Conservation (phyloP, 2,797 vertebrate genomes). For the Heterohyrax brucei region DNA sequence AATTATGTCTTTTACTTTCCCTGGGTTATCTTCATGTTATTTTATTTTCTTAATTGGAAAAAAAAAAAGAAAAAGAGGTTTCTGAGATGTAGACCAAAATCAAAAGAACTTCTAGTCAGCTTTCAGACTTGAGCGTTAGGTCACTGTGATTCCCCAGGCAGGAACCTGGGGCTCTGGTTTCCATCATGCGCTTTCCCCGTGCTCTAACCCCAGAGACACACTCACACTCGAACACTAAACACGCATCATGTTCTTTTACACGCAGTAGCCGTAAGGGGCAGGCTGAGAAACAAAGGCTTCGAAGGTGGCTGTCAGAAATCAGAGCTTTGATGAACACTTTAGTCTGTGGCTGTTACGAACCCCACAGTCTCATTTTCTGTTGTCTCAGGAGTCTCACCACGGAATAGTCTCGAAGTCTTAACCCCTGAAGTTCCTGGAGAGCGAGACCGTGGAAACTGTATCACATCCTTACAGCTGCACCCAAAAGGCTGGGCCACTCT, state of each 20-base stretch:
- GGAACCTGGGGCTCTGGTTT: neutral
- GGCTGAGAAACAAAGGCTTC: neutral
- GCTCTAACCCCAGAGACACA: neutral
- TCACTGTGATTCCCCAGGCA: neutral
- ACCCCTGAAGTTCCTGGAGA: slow-evolving; percentile 97
- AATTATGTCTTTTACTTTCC: slow-evolving; percentile 58
- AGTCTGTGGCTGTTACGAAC: slow-evolving; percentile 46
- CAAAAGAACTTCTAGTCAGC: slow-evolving; percentile 22
- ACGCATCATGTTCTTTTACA: neutral
- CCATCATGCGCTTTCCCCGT: neutral
- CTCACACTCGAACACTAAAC: neutral
- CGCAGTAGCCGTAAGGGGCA: neutral
- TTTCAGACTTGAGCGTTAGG: slow-evolving; percentile 37
- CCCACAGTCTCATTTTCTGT: slow-evolving; percentile 55
- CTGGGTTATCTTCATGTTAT: slow-evolving; percentile 11
- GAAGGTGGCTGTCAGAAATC: neutral
- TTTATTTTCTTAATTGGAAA: slow-evolving; percentile 57
- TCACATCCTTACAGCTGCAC: slow-evolving; percentile 98
- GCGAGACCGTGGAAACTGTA: slow-evolving; percentile 98
- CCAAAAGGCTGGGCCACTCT: slow-evolving; percentile 99
- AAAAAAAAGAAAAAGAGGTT: slow-evolving; percentile 30
- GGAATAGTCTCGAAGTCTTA: slow-evolving; percentile 98
- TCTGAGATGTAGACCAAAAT: slow-evolving; percentile 51
- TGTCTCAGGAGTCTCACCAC: slow-evolving; percentile 94
- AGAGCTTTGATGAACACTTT: slow-evolving; percentile 55